These are phyloP conservation scores for Epiblema foenella DNA, from an alignment of 2,888 invertebrate genomes.

Conservation along the genomic window DNA sequence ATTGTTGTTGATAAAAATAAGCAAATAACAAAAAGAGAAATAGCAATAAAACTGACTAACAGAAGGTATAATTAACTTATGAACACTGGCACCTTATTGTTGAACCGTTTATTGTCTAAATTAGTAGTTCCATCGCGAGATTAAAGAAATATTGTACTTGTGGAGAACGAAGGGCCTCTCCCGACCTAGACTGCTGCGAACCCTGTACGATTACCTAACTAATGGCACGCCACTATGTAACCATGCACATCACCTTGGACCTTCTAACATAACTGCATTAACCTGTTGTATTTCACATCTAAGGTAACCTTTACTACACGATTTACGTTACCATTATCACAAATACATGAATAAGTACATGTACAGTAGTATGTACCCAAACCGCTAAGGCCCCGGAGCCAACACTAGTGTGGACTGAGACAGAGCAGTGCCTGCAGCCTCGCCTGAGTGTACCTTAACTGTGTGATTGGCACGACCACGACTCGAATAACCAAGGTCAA, in stretches of 20 bases:
- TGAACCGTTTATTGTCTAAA: slow-evolving; percentile 63
- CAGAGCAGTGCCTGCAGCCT: not conserved
- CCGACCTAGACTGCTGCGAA: slow-evolving; percentile 47
- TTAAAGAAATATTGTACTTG: slow-evolving; percentile 48
- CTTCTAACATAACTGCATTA: slow-evolving; percentile 25
- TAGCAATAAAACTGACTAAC: slow-evolving; percentile 56
- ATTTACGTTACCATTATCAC: slow-evolving; percentile 24
- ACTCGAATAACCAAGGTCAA: not conserved
- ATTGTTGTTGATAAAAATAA: slow-evolving; percentile 56
- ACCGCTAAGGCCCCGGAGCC: slow-evolving; percentile 7
- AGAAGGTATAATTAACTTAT: slow-evolving; percentile 57
- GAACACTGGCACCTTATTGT: slow-evolving; percentile 71
- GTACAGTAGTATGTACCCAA: slow-evolving; percentile 46
- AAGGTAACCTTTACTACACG: slow-evolving; percentile 2
- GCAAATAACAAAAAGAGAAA: slow-evolving; percentile 56
- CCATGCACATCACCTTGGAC: slow-evolving; percentile 48
- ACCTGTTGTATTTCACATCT: not conserved
- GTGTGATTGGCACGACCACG: not conserved
- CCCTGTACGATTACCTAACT: slow-evolving; percentile 58
- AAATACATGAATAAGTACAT: slow-evolving; percentile 39
- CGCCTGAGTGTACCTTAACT: too few relatives aligned
- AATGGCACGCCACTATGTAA: slow-evolving; percentile 62
- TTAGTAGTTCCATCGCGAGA: slow-evolving; percentile 44
- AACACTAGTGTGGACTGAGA: not conserved
- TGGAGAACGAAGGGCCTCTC: slow-evolving; percentile 31